phyloP scores from a whole-genome alignment of 2,888 invertebrate species.

The Cryptus viduatorius region DNA sequence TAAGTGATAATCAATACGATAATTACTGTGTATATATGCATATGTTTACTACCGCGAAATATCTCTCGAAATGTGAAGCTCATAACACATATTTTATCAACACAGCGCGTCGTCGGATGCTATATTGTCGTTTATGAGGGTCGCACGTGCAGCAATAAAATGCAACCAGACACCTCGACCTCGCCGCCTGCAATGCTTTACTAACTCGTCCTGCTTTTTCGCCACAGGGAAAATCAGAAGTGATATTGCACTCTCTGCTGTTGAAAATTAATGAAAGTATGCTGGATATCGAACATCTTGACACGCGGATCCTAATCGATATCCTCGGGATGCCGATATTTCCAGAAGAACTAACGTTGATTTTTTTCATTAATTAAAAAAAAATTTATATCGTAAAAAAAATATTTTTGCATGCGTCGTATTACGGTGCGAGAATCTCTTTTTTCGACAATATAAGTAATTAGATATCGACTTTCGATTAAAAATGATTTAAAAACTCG shows the following conservation, averaged over 20 bases:
- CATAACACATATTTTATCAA: constrained; percentile 46
- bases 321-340: too few species aligned
- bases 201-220: neutral
- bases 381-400: too few species aligned
- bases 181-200: neutral
- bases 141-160: constrained; percentile 33
- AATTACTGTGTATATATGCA: neutral
- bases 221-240: neutral
- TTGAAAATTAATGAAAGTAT: too few species aligned
- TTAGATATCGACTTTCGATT: too few species aligned
- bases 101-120: constrained; percentile 14
- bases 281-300: too few species aligned
- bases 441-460: too few species aligned
- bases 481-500: too few species aligned
- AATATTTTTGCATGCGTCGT: too few species aligned
- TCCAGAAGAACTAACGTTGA: too few species aligned
- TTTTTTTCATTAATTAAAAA: too few species aligned
- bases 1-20: neutral
- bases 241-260: neutral
- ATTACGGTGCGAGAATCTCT: too few species aligned
- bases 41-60: neutral
- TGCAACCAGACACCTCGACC: constrained; percentile 4
- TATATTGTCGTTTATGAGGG: constrained; percentile 35
- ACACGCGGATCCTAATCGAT: too few species aligned
- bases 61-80: constrained; percentile 38